Percentiles rank a stretch among this genome's conserved stretches.
Conservation (phyloP, 2,797 vertebrate genomes). For the Bovichtus variegatus region DNA sequence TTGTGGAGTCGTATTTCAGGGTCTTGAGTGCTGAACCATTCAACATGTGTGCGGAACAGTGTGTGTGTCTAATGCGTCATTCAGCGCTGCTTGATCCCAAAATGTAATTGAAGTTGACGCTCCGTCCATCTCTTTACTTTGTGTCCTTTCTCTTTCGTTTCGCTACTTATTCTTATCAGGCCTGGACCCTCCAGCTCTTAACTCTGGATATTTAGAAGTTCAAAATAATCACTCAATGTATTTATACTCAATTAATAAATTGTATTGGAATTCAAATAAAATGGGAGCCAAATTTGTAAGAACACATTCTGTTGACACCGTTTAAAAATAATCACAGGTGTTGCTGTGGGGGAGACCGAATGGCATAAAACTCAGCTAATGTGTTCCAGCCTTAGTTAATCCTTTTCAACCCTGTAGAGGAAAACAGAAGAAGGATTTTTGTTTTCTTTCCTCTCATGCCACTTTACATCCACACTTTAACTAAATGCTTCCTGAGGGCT, state of each 20-base stretch:
- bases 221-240: neutral
- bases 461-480: constrained; percentile 41
- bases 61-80: constrained; percentile 57
- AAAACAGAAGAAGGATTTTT: constrained; percentile 25
- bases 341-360: constrained; percentile 35
- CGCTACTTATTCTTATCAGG: constrained; percentile 5
- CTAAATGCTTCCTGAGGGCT: constrained; percentile 38
- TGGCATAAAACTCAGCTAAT: constrained; percentile 33
- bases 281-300: constrained; percentile 4
- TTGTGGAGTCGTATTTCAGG: constrained; percentile 46
- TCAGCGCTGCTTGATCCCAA: constrained; percentile 23
- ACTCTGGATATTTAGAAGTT: neutral
- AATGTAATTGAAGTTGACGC: constrained; percentile 49
- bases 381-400: constrained; percentile 46
- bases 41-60: constrained; percentile 51
- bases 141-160: neutral
- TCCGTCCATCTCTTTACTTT: constrained; percentile 48
- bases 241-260: constrained; percentile 6
- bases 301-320: constrained; percentile 3
- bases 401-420: constrained; percentile 43
- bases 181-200: neutral
- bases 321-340: constrained; percentile 35
- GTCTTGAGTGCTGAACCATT: constrained; percentile 32
- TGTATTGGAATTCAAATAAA: constrained; percentile 10
- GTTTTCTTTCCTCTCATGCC: constrained; percentile 19